Conservation (phyloP, 2,797 vertebrate genomes). For the Decapterus maruadsi region DNA sequence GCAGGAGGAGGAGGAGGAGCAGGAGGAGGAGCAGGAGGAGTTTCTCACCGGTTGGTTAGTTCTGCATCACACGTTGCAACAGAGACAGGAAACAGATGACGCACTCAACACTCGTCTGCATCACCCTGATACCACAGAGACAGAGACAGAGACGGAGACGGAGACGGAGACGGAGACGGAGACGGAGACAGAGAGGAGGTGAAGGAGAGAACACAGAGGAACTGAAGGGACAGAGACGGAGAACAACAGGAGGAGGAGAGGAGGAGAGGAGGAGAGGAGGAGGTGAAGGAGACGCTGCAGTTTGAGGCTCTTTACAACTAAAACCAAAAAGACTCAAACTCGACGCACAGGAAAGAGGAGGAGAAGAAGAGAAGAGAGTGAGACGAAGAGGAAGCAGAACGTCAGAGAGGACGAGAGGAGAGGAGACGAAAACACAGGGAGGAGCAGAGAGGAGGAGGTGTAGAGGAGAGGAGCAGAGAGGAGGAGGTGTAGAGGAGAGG, state of each 20-base stretch:
- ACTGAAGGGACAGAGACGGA: background rate
- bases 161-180: too few species aligned
- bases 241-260: background rate
- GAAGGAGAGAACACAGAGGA: background rate
- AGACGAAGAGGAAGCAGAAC: background rate
- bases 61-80: conserved; percentile 54
- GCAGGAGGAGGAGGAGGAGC: background rate
- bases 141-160: background rate
- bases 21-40: background rate
- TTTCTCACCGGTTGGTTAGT: background rate
- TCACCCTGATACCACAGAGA: conserved; percentile 48
- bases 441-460: conserved; percentile 9
- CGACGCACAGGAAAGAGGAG: background rate
- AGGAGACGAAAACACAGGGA: conserved; percentile 18
- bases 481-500: background rate
- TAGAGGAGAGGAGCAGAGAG: conserved; percentile 1
- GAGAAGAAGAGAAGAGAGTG: background rate
- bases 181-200: conserved; percentile 30
- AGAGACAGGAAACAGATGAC: conserved; percentile 69
- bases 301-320: background rate
- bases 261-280: background rate
- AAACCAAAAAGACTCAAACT: background rate
- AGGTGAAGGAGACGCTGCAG: conserved; percentile 1
- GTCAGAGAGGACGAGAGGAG: background rate
- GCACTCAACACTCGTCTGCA: conserved; percentile 48